Conservation (phyloP, 2,113 vertebrate genomes). For the Stegostoma tigrinum region DNA sequence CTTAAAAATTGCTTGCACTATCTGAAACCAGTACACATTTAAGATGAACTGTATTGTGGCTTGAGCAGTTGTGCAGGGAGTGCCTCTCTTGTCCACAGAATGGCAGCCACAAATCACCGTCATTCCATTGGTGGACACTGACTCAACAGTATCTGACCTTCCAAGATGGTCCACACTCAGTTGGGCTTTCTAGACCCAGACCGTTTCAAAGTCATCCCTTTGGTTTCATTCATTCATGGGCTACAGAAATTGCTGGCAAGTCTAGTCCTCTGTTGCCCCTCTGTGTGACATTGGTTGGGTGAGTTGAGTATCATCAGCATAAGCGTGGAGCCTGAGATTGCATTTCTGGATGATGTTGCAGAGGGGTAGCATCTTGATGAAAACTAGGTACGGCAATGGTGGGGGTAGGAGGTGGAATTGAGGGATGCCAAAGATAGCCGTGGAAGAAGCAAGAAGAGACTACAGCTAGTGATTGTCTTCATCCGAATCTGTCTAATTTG, state of each 20-base stretch:
- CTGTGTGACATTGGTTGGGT: too few species aligned
- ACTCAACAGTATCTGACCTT: background rate
- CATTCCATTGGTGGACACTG: background rate
- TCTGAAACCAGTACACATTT: background rate
- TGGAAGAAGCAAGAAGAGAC: background rate
- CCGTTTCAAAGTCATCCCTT: background rate
- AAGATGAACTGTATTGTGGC: background rate
- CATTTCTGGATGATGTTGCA: background rate
- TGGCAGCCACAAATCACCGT: background rate
- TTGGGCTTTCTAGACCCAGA: background rate
- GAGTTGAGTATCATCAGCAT: background rate
- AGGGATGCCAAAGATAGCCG: background rate
- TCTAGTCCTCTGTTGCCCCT: background rate
- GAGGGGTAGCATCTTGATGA: background rate
- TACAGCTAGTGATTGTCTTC: background rate
- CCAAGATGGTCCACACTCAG: background rate
- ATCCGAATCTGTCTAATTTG: too few species aligned
- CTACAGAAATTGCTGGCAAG: background rate
- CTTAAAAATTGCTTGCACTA: background rate
- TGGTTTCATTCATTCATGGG: background rate
- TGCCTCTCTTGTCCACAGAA: background rate
- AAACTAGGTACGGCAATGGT: background rate
- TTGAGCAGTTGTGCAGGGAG: background rate
- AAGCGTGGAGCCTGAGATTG: background rate
- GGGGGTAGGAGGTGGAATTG: background rate